Percentiles rank a stretch among this genome's conserved stretches.
Conservation (phyloP, 2,113 vertebrate genomes). For the Colossoma macropomum region DNA sequence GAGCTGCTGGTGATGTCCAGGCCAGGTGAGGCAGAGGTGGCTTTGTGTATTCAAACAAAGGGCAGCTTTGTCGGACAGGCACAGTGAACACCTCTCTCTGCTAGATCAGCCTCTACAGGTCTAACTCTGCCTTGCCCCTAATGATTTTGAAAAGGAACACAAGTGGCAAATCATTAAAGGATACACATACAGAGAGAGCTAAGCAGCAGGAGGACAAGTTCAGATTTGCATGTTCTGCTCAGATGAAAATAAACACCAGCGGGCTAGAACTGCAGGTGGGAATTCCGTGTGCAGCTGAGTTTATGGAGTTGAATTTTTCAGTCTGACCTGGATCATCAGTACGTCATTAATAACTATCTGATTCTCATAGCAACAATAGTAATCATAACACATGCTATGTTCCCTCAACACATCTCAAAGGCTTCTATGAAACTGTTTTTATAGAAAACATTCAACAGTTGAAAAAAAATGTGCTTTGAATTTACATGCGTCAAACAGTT, state of each 20-base stretch:
- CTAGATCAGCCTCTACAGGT: neutral
- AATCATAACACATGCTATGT: neutral
- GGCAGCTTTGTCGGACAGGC: slow-evolving; percentile 33
- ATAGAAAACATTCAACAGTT: no score
- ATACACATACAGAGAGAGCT: neutral
- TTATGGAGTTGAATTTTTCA: slow-evolving; percentile 6
- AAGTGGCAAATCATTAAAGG: slow-evolving; percentile 6
- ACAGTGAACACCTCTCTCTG: slow-evolving; percentile 13
- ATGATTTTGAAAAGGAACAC: slow-evolving; percentile 10
- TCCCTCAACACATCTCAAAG: neutral
- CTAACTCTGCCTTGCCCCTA: slow-evolving; percentile 22
- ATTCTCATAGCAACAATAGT: neutral
- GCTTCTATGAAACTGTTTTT: no score
- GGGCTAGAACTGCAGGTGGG: slow-evolving; percentile 24
- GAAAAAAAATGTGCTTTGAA: no score
- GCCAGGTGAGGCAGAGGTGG: slow-evolving; percentile 20
- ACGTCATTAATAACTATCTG: neutral
- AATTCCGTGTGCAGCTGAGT: neutral
- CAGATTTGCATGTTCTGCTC: slow-evolving; percentile 24
- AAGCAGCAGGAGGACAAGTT: slow-evolving; percentile 31
- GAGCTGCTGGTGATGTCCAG: slow-evolving; percentile 31
- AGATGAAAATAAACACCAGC: slow-evolving; percentile 14
- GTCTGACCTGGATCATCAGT: neutral
- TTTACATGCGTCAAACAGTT: no score
- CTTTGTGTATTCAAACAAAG: slow-evolving; percentile 44